Base-by-base conservation (phyloP, 2,888 invertebrate species). In the Eupithecia tripunctaria region DNA sequence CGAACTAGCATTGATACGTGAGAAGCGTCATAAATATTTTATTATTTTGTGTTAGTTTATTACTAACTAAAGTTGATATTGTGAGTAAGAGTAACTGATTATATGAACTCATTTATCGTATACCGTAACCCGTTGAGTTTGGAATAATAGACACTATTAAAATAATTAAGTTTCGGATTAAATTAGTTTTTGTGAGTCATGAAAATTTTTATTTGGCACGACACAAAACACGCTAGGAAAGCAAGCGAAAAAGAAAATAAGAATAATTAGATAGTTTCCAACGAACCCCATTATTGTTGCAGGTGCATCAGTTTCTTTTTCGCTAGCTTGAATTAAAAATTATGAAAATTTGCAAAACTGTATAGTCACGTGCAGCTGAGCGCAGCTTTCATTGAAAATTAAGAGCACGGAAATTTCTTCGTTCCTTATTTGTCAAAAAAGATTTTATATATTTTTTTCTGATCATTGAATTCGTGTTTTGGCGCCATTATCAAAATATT, bases 1-100 rank as follows among this genome's bases (percentile, higher is more conserved):
- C 21, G 47, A 51, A 51, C 51, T 51, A 21, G 21, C 51, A 47
- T 47, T 51, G 21, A 56, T 56, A 56, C 56, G 56, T 56, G 56
- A 56, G 56, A 2, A 56, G 25, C 25, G 2, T 56, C 14, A 25
- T 56, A 5, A 51, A 51, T 21, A 10, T 21, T 56, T 56, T 56
- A 25, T 25, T 56, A 25, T 56, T 25, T 51, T 56, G 4, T 56
- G 25, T 56, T 21, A 4, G 2, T 29, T 29, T 29, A 5, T 29
- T 36, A 14, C 25, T 12, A 1, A 21, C 21, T n/a, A n/a, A 21
- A 4, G 25, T 51, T 56, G 12, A 25, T 56, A 21, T 56, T 56
- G 10, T 56, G 2, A 21, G 21, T 21, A 56, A 56, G 2, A 21
- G 21, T 21, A 56, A 56, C 12, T 51, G 56, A 56, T 21, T 51